Evolutionary conservation across 2,888 invertebrate genomes (phyloP), one percentile per base, ranked within the genome.

Genomic region (Tyria jacobaeae): DNA sequence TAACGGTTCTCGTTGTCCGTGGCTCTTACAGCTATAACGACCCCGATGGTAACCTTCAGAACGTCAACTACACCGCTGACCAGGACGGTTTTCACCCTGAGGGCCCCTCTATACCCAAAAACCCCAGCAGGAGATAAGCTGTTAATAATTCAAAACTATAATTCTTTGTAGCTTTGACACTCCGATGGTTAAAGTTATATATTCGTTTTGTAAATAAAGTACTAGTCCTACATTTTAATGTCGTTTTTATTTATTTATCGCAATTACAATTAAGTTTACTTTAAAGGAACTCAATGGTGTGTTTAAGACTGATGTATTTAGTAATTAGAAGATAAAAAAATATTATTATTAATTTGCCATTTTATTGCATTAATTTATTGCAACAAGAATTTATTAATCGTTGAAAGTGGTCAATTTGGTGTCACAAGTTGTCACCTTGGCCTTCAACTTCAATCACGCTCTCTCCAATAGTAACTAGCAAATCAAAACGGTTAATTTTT

Each of bases 1-100:
- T 92, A 21, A 86, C 84, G 66, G 94, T 94, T 17, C 89, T 95
- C 78, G 91, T 94, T 0, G 94, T 95, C 27, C 95, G 95, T 70
- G 96, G 96, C 14, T 88, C 92, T 6, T 96, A 93, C 88, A 87
- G 94, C 0, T 96, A 95, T 89, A 88, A 89, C 2, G 91, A 95
- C 61, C 87, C 90, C 0, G 95, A 95, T n/a, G 96, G 96, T n/a
- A 15, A 39, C 0, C 2, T 3, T 2, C 37, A 49, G 3, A 39
- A 5, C 12, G 41, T 54, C 17, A 14, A 3, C 2, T 62, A 62
- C 57, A 1, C 7, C 10, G 62, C 49, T 57, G 53, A 62, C 34
- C 53, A 62, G 57, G 7, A n/a, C 9, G 62, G 62, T 15, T 62
- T 14, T 49, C 39, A 17, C 1, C 49, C 62, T 48, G 48, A 52